Evolutionary conservation across 2,888 invertebrate species (phyloP).

Genomic region (Chorisops tibialis): DNA sequence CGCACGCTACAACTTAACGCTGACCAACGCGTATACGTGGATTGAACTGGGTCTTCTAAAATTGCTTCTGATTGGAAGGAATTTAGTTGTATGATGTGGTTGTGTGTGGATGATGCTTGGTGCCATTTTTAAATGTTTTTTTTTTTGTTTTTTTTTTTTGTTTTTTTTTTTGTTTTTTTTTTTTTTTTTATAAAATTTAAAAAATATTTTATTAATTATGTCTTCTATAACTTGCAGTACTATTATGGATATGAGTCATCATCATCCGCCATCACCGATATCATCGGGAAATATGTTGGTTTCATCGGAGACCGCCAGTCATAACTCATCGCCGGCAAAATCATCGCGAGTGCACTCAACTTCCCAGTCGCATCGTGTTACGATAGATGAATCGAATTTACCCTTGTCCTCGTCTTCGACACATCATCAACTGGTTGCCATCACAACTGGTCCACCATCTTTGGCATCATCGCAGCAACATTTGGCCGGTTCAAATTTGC

Average conservation of each 20-base stretch:
- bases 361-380: conserved; percentile 49
- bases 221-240: conserved; percentile 35
- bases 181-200: not conserved
- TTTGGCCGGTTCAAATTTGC: conserved; percentile 25
- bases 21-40: not conserved
- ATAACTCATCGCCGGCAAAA: conserved; percentile 62
- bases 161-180: not conserved
- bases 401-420: conserved; percentile 43
- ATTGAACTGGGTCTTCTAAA: conserved; percentile 3
- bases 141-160: not conserved
- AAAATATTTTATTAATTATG: conserved; percentile 15
- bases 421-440: conserved; percentile 41
- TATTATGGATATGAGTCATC: conserved; percentile 38
- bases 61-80: conserved; percentile 17
- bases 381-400: conserved; percentile 50
- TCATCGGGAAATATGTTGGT: conserved; percentile 71
- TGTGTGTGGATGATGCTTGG: not conserved
- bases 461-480: conserved; percentile 29
- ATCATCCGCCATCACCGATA: conserved; percentile 70
- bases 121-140: not conserved
- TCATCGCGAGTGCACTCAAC: conserved; percentile 44
- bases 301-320: conserved; percentile 71
- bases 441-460: conserved; percentile 28
- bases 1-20: not conserved
- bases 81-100: conserved; percentile 3